A percentile compares a stretch with the other conserved stretches of the same genome.
phyloP scores from a whole-genome alignment of 2,113 vertebrate genomes.

The Brienomyrus longianalis region DNA sequence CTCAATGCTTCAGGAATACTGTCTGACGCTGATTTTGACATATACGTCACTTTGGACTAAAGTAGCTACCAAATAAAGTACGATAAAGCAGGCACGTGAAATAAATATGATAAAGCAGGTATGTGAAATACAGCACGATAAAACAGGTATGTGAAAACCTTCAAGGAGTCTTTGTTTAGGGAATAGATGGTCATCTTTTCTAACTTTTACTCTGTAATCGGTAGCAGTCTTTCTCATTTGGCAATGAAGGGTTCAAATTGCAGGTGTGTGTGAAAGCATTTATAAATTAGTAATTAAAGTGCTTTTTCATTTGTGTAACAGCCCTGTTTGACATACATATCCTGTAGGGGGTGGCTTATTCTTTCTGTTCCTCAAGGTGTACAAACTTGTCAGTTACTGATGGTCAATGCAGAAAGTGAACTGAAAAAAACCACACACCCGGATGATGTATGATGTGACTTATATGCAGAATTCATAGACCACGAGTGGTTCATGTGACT shows the following conservation, averaged over 20 bases:
- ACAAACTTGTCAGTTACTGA: neutral
- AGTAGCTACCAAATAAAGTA: neutral
- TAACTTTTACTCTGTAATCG: neutral
- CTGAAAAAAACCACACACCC: neutral
- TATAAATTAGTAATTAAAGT: neutral
- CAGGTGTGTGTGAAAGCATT: neutral
- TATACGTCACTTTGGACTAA: neutral
- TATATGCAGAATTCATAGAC: neutral
- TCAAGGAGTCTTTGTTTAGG: neutral
- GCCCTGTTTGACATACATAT: neutral
- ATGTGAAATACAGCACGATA: neutral
- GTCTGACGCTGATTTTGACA: neutral
- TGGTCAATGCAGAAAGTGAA: neutral
- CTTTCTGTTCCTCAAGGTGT: conserved; percentile 9
- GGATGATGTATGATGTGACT: neutral
- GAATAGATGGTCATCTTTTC: neutral
- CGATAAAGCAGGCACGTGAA: neutral
- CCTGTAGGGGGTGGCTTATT: neutral
- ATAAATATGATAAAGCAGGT: neutral
- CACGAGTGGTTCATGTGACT: conserved; percentile 17
- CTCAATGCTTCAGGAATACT: neutral
- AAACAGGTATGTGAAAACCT: neutral
- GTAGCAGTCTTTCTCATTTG: neutral
- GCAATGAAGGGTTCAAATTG: neutral
- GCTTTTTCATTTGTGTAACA: neutral